Evolutionary conservation across 2,888 invertebrate species (phyloP), one percentile per base, ranked within the genome.

Genomic region (Arrhopalites spinosus): DNA sequence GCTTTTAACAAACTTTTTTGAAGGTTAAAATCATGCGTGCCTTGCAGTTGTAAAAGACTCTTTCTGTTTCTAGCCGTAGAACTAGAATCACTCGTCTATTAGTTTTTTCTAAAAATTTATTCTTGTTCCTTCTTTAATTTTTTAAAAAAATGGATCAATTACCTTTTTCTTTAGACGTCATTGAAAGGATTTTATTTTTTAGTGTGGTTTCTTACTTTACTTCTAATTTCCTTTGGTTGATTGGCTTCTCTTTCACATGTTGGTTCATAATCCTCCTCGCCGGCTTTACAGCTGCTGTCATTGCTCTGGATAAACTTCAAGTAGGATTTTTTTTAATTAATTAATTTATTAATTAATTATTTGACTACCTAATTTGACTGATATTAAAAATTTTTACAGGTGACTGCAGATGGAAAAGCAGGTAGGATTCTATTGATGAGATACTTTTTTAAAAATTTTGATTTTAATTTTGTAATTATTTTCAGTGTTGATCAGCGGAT

Each of bases 391-490:
- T 63, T 43, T 3, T 74, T 25, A 17, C 85, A 94, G 94, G 92
- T 93, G 81, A 91, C 91, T 43, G 91, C 92, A 59, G 91, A 91
- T 15, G 93, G 93, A 69, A 94, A 94, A 86, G 92, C 92, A 36
- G 36, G 36, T 36, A 36, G 36, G 36, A 36, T 7, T 36, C 11
- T 11, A 36, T 36, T 36, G n/a, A n/a, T n/a, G n/a, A n/a, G n/a
- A 36, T 11, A 36, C 36, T 36, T 7, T 36, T 36, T n/a, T n/a
- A n/a, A 36, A 36, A 36, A 11, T 36, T 11, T 36, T 7, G 11
- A 36, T 36, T 3, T 3, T 3, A 36, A 7, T 36, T 36, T 36
- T 7, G 5, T 7, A 36, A 36, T 36, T 36, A 36, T 36, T 36
- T 36, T 36, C 36, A n/a, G 90, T 94, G 2, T 86, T 94, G 64